A percentile compares a stretch with the other conserved stretches of the same genome.
These are phyloP conservation scores for Melanotaenia nigrans DNA, from an alignment of 2,797 vertebrate genomes.

Conservation along the genomic window DNA sequence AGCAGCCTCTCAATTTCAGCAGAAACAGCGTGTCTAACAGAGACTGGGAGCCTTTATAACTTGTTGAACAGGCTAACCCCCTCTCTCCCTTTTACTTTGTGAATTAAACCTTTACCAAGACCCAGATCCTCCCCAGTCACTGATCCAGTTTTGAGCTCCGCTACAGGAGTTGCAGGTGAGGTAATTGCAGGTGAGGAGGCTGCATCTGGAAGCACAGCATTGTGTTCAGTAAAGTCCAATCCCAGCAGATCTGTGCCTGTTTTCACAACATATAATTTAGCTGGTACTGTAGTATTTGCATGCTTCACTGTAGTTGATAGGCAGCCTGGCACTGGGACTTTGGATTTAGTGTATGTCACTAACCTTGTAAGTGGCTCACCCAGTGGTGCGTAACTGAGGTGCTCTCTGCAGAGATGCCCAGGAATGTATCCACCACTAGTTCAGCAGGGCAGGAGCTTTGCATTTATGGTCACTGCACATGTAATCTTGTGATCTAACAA, in stretches of 20 bases:
- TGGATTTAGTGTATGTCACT: background rate
- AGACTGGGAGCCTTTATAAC: background rate
- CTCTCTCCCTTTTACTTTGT: background rate
- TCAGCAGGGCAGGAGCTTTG: background rate
- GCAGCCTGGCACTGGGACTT: background rate
- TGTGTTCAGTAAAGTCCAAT: background rate
- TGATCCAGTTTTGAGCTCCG: background rate
- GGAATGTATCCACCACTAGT: too few relatives aligned
- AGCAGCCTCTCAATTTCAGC: background rate
- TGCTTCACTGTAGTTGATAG: too few relatives aligned
- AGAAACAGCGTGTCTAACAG: constrained; percentile 1
- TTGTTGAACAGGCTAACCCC: background rate
- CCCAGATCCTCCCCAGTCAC: background rate
- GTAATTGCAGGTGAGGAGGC: too few relatives aligned
- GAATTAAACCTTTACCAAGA: background rate
- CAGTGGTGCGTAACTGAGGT: too few relatives aligned
- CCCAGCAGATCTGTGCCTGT: background rate
- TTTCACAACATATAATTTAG: too few relatives aligned
- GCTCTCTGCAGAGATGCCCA: too few relatives aligned
- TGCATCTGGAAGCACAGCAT: background rate
- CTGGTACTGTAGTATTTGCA: too few relatives aligned
- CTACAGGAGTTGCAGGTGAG: background rate
- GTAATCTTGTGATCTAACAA: background rate
- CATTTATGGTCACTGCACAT: background rate
- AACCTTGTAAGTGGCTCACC: too few relatives aligned